Conservation (phyloP, 2,113 vertebrate species). For the Bujurquina vittata region DNA sequence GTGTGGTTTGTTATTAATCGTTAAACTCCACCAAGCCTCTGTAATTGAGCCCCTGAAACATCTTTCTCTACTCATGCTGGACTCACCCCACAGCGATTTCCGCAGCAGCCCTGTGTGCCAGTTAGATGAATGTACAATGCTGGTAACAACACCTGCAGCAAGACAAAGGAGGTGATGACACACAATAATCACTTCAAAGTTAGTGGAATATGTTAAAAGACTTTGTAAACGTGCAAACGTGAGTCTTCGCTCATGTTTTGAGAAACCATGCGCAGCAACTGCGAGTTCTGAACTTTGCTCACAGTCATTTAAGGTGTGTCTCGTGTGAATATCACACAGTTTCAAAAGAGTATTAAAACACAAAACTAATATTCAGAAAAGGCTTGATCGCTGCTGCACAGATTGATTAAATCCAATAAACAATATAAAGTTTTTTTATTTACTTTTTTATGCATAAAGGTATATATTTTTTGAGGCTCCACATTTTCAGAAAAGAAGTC, state of each 20-base stretch:
- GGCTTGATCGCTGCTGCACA: neutral
- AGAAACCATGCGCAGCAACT: neutral
- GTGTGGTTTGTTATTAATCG: neutral
- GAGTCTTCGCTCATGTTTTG: neutral
- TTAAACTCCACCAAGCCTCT: neutral
- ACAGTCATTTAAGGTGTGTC: too few species aligned
- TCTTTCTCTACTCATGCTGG: neutral
- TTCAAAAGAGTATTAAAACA: neutral
- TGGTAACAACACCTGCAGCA: conserved; percentile 78
- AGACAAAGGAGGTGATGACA: conserved; percentile 2
- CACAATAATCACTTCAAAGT: neutral
- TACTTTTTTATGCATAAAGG: neutral
- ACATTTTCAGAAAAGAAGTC: too few species aligned
- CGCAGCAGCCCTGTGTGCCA: conserved; percentile 79
- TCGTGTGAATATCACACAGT: neutral
- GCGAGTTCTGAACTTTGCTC: neutral
- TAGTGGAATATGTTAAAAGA: neutral
- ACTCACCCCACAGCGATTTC: conserved; percentile 86
- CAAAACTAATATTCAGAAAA: neutral
- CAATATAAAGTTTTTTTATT: neutral
- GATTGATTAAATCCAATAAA: neutral
- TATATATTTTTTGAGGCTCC: neutral
- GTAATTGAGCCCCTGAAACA: neutral
- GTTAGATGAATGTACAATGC: conserved; percentile 83
- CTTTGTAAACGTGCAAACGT: neutral